Base-by-base conservation (phyloP, 2,888 invertebrate genomes). In the Acleris emargana region DNA sequence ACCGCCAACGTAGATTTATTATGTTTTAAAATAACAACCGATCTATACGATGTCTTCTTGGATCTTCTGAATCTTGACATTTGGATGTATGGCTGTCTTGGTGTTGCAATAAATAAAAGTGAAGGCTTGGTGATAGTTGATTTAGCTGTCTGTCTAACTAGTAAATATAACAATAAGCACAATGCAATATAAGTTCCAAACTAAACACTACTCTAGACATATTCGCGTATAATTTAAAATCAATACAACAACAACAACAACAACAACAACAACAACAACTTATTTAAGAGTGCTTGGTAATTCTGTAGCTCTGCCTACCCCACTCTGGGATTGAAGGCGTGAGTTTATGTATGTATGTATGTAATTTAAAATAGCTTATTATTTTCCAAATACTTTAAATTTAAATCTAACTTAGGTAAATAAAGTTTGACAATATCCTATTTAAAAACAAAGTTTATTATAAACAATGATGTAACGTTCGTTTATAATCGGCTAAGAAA, bases 21-120 rank as follows among this genome's bases (percentile, higher is more conserved):
- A 18, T 47, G 57, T 55, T 52, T 57, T 52, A 57, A 28, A 61
- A 63, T 59, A 64, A 45, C 54, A 59, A 55, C 54, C 42, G 45
- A 57, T 66, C 17, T 60, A 60, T 60, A 59, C 42, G 60, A 28
- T 57, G 60, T 60, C 55, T 60, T 57, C 60, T 60, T 60, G 51
- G 55, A 22, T 45, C 60, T 17, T 38, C 63, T 11, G 11, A 18
- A 5, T 50, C 45, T 5, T 28, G 57, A 51, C 59, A 18, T 54
- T 59, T 59, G 20, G 59, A 55, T 60, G 55, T 64, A 60, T 59
- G 5, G 55, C 47, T n/a, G 54, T 55, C 43, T 64, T 66, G 60
- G 51, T 4, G 45, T 57, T 61, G 55, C 25, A 61, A 57, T 66
- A 61, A 61, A 61, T 57, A 61, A 52, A 45, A 43, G 25, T 32